Evolutionary conservation across 1,140 invertebrate species (phyloP), one percentile per base, ranked within the genome.

Genomic region (Drosophila sp.): DNA sequence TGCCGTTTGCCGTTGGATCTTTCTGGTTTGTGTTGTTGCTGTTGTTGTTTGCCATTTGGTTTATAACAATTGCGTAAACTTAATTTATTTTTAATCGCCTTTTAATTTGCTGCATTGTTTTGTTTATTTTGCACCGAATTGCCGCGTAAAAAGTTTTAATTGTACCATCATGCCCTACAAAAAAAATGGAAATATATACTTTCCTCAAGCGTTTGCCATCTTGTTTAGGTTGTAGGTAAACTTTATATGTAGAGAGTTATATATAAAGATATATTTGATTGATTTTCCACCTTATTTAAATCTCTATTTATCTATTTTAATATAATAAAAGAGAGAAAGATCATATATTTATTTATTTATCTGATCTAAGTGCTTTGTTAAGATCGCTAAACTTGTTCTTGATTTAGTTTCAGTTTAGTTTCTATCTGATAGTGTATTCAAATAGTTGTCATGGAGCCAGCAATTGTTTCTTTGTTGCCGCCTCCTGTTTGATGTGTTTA

Each of bases 21-120:
- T 17, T 17, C 33, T 35, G 7, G 33, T 7, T 38, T 38, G 17
- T 60, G 58, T 8, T 38, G 5, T 10, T 64, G 32, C 27, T 70
- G 50, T 50, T 50, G 17, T 50, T 67, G 63, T 66, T 83, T 81
- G 80, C 76, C 81, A 80, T 84, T 83, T 84, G 77, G 81, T 80
- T 75, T 85, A 60, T 73, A 79, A 74, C 84, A 89, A 87, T 83
- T 73, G 76, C 65, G 77, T 75, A 89, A 87, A 87, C 84, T 89
- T 89, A 89, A 87, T 87, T 87, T 87, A 87, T 87, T 87, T 87
- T 87, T 89, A 87, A 87, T 87, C 84, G 77, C 77, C 84, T 78
- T 87, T 87, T 83, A 87, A 87, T 89, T 89, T 70, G 74, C 62
- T 73, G 78, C 78, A 62, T 72, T 77, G 66, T 73, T 74, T 67